Conservation (phyloP, 2,797 vertebrate genomes). For the Philypnodon macrostomus region DNA sequence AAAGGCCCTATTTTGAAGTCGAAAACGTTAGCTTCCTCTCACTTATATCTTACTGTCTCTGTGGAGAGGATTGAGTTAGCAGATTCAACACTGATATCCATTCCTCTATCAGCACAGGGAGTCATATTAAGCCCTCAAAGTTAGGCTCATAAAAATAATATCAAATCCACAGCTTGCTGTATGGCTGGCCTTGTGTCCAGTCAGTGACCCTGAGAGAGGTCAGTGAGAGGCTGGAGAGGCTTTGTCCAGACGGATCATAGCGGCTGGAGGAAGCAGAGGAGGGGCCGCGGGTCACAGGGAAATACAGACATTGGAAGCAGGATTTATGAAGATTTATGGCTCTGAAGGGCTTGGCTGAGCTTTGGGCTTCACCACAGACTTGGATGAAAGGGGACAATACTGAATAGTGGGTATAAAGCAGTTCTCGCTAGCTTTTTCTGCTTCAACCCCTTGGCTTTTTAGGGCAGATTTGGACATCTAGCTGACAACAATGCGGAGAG, state of each 20-base stretch:
- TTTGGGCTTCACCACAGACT: conserved; percentile 45
- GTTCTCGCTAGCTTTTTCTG: conserved; percentile 20
- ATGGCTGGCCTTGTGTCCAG: conserved; percentile 45
- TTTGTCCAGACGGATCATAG: conserved; percentile 28
- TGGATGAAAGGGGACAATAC: conserved; percentile 67
- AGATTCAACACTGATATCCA: conserved; percentile 48
- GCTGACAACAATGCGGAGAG: too few species aligned
- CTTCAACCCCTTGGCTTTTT: conserved; percentile 38
- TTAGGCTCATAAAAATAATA: conserved; percentile 75
- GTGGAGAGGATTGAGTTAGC: conserved; percentile 63
- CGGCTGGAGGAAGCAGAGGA: conserved; percentile 18
- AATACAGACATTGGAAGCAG: conserved; percentile 28
- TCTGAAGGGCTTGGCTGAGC: conserved; percentile 52
- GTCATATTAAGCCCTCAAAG: conserved; percentile 69
- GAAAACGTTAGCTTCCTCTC: conserved; percentile 1
- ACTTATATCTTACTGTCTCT: conserved; percentile 18
- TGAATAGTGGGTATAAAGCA: conserved; percentile 50
- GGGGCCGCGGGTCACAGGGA: conserved; percentile 27
- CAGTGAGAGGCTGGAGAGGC: conserved; percentile 36
- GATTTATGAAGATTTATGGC: conserved; percentile 62
- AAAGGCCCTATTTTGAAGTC: conserved; percentile 4
- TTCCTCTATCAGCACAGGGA: conserved; percentile 53
- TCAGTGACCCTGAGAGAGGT: conserved; percentile 47
- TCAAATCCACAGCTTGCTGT: conserved; percentile 49
- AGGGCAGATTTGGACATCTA: conserved; percentile 42